These are phyloP conservation scores for Tenthredo livida DNA, from an alignment of 2,888 invertebrate species.

Conservation along the genomic window DNA sequence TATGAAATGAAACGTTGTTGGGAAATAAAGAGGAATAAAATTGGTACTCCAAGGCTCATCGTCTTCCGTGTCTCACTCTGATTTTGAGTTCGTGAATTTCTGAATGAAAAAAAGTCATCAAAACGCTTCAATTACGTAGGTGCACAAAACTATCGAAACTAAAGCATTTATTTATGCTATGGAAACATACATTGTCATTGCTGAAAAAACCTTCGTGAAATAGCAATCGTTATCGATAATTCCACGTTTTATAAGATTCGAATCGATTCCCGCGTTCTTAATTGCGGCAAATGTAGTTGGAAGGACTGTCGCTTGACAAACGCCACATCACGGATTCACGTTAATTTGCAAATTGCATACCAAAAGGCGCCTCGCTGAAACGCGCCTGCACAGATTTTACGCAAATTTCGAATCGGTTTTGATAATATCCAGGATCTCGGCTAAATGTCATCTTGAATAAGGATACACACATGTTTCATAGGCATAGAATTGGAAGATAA, in stretches of 20 bases:
- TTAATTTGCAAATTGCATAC: not conserved
- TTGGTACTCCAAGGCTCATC: not conserved
- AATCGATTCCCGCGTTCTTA: not conserved
- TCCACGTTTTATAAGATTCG: not conserved
- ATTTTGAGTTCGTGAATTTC: not conserved
- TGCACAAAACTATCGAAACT: not conserved
- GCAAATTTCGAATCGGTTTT: not conserved
- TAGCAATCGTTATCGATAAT: not conserved
- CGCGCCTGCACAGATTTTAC: not conserved
- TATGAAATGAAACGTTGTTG: conserved; percentile 26
- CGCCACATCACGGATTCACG: not conserved
- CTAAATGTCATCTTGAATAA: not conserved
- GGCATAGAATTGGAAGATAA: not conserved
- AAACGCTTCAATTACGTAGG: not conserved
- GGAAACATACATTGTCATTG: no score
- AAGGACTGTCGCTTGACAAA: not conserved
- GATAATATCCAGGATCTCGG: not conserved
- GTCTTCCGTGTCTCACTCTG: not conserved
- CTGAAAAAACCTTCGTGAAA: not conserved
- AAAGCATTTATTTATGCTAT: not conserved
- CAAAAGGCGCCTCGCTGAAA: not conserved
- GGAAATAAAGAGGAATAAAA: conserved; percentile 39
- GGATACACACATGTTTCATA: not conserved
- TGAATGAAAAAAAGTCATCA: not conserved
- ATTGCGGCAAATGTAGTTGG: not conserved